Base-by-base conservation (phyloP, 2,888 invertebrate genomes). In the Drepana falcataria region DNA sequence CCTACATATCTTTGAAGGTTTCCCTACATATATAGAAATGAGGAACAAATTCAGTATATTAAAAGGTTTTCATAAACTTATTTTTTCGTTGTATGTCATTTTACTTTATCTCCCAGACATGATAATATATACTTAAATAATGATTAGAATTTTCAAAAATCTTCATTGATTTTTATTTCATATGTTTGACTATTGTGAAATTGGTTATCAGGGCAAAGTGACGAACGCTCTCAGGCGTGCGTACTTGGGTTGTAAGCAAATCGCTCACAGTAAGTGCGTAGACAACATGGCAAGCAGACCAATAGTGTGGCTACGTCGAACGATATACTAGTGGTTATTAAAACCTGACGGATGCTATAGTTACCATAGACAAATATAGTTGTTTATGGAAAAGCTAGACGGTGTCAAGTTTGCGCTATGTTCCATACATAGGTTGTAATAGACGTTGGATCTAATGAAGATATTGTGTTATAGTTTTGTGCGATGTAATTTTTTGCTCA, bases 221-320 rank as follows among this genome's bases (percentile, higher is more conserved):
- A 88, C 87, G 75, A 83, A 80, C 73, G 91, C 91, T 75, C 84
- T 91, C 69, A 86, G 91, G 82, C 83, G 90, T 73, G 91, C 89
- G 65, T 91, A 91, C 85, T 91, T 91, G 84, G 87, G 90, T 90
- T 91, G 90, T 91, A 91, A 91, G 86, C 84, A 81, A 81, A 84
- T 88, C 78, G 91, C 91, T 77, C 91, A 90, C 91, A 91, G 91
- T 91, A 91, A 91, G 91, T 91, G 77, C 77, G 84, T 90, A 90
- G 89, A 69, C 57, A 41, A 64, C 61, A 59, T 49, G 65, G 59
- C 54, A 53, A 52, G 53, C 60, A 65, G 64, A 53, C 44, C 44
- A 61, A 64, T 69, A 71, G 71, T 66, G 67, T 72, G 66, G 69
- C 71, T 68, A 69, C 68, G 62, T 61, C 60, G 57, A 37, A 49